Base-by-base conservation (phyloP, 1,140 invertebrate genomes). In the Nasonia vitripennis region DNA sequence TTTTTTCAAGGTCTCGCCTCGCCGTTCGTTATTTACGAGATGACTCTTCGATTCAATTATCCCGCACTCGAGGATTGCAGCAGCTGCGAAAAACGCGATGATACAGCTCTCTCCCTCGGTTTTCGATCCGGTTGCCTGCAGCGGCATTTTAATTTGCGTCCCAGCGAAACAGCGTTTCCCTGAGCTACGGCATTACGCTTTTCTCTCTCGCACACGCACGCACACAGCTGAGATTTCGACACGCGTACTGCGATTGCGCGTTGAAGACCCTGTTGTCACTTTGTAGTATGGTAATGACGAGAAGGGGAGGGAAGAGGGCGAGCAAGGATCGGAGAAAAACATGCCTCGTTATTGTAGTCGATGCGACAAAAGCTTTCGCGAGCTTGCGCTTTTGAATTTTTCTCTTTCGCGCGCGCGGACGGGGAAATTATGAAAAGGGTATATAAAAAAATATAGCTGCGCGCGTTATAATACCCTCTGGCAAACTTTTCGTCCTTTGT, bases 11-110 rank as follows among this genome's bases (percentile, higher is more conserved):
- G 41, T 74, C 12, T 17, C 45, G 7, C n/a, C 10, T 55, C 17
- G 9, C 7, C 27, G 2, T 45, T 82, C 51, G 23, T 75, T 75
- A 82, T 82, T 82, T 62, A 62, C 71, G 48, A 27, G 51, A 82
- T 62, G 81, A 62, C 81, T 55, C 45, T 62, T 75, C 12, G 14
- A 82, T 82, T 51, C 71, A 75, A 82, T 82, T 62, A 82, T 75
- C 27, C 17, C n/a, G 45, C 41, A 45, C 11, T 7, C 12, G 20
- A 45, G 62, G 45, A 70, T 37, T 27, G 62, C 20, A 70, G 37
- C 34, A 20, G 62, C 51, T 12, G 51, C 51, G 6, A 78, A 78
- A 78, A 23, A 10, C 31, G 31, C 51, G 31, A 79, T 1, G 41
- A 20, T 62, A 62, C 55, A 62, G 17, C 78, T 67, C 5, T 6